phyloP scores from a whole-genome alignment of 2,113 vertebrate genomes.

The Centropus bengalensis region DNA sequence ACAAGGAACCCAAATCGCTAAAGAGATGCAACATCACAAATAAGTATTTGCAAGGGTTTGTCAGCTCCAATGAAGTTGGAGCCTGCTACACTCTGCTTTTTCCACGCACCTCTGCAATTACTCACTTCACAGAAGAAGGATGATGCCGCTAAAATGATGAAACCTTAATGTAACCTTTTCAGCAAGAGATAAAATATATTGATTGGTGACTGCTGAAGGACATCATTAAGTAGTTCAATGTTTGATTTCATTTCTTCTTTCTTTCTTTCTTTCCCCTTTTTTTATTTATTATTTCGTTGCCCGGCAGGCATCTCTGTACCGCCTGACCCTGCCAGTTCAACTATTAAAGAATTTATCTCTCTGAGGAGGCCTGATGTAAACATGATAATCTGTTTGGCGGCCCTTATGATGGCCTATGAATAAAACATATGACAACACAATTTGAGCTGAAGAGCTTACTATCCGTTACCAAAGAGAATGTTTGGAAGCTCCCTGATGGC shows the following conservation, averaged over 20 bases:
- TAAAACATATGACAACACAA: conserved; percentile 86
- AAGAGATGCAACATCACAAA: conserved; percentile 47
- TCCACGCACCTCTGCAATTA: not conserved
- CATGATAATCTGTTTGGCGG: conserved; percentile 89
- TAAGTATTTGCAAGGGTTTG: conserved; percentile 51
- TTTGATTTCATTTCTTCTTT: conserved; percentile 40
- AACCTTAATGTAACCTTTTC: conserved; percentile 75
- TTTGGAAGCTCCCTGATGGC: conserved; percentile 71
- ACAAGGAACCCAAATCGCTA: conserved; percentile 42
- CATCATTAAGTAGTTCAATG: conserved; percentile 71
- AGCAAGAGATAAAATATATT: conserved; percentile 78
- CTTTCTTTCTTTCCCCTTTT: conserved; percentile 28
- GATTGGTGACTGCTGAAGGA: conserved; percentile 79
- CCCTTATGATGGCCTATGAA: conserved; percentile 84
- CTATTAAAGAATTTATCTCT: conserved; percentile 90
- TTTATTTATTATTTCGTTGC: conserved; percentile 71
- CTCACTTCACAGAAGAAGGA: conserved; percentile 37
- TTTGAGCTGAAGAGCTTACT: conserved; percentile 82
- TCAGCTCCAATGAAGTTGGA: conserved; percentile 23
- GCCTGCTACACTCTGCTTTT: conserved; percentile 42
- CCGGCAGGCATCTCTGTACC: conserved; percentile 70
- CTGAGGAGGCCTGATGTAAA: conserved; percentile 87
- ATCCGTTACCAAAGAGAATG: conserved; percentile 80
- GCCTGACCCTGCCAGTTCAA: conserved; percentile 80
- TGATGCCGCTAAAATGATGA: conserved; percentile 51